Percentiles rank a stretch among this genome's conserved stretches.
phyloP scores from a whole-genome alignment of 2,797 vertebrate genomes.

The Sebastiscus albofasciatus region DNA sequence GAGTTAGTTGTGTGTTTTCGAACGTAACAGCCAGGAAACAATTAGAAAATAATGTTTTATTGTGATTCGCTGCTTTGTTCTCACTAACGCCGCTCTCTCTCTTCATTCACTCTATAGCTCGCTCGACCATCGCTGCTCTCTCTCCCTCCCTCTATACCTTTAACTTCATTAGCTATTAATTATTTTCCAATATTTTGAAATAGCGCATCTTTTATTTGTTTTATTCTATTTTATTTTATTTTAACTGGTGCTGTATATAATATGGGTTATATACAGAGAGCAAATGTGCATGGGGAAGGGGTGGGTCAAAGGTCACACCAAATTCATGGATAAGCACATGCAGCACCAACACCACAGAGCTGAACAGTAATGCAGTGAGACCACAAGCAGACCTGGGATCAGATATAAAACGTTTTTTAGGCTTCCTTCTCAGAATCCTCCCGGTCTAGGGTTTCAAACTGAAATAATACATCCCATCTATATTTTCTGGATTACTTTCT shows the following conservation, averaged over 20 bases:
- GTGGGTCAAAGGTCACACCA: slow-evolving; percentile 37
- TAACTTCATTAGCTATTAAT: too few species aligned
- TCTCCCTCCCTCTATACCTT: too few species aligned
- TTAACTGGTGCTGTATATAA: neutral
- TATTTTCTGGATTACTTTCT: neutral
- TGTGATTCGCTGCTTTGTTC: too few species aligned
- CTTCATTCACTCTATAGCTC: too few species aligned
- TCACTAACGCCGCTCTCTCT: too few species aligned
- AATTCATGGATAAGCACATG: slow-evolving; percentile 65
- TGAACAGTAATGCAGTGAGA: slow-evolving; percentile 48
- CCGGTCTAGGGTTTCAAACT: neutral
- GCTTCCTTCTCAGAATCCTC: neutral
- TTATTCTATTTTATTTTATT: neutral
- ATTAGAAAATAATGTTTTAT: too few species aligned
- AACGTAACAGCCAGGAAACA: too few species aligned
- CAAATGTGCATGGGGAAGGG: neutral
- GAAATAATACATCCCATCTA: slow-evolving; percentile 1
- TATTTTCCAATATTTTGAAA: too few species aligned
- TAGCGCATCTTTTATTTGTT: too few species aligned
- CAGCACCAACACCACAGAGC: slow-evolving; percentile 73
- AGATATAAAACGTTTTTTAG: slow-evolving; percentile 6
- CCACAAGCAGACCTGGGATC: slow-evolving; percentile 81
- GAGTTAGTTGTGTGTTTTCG: too few species aligned
- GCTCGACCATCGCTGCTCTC: too few species aligned
- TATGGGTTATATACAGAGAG: neutral